Evolutionary conservation across 1,140 invertebrate genomes (phyloP).

Genomic region (Aphis craccivora): DNA sequence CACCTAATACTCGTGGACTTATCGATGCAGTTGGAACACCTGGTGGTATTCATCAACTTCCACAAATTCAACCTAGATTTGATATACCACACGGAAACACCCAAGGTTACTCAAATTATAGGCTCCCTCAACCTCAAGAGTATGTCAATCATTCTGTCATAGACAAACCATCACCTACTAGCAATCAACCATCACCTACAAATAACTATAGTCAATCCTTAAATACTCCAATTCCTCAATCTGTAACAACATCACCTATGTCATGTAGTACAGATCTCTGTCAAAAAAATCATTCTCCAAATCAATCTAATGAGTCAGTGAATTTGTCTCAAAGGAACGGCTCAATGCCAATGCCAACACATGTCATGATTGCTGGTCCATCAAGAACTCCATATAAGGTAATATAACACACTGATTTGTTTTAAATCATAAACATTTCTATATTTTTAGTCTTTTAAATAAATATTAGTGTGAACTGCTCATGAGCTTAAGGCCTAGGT

Average conservation of each 20-base stretch:
- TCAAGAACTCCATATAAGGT: constrained; percentile 61
- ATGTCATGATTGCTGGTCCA: constrained; percentile 56
- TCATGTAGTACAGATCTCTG: constrained; percentile 41
- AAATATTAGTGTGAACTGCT: constrained; percentile 60
- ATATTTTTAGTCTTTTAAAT: not conserved
- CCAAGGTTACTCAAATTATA: constrained; percentile 41
- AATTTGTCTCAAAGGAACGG: constrained; percentile 49
- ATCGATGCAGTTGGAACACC: constrained; percentile 50
- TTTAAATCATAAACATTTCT: constrained; percentile 7
- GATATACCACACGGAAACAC: constrained; percentile 41
- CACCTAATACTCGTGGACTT: constrained; percentile 51
- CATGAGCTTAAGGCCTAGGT: constrained; percentile 61
- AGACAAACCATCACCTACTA: constrained; percentile 18
- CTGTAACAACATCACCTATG: constrained; percentile 42
- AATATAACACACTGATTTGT: constrained; percentile 56
- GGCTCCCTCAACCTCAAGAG: constrained; percentile 37
- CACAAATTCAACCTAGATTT: constrained; percentile 54
- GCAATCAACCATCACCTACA: constrained; percentile 45
- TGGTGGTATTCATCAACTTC: constrained; percentile 52
- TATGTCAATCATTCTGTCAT: constrained; percentile 37
- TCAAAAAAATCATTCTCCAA: constrained; percentile 47
- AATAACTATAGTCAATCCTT: constrained; percentile 52
- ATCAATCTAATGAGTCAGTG: constrained; percentile 21
- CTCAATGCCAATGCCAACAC: constrained; percentile 58
- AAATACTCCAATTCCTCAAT: constrained; percentile 47